Evolutionary conservation across 2,113 vertebrate genomes (phyloP), one percentile per base, ranked within the genome.

Genomic region (Merops nubicus): DNA sequence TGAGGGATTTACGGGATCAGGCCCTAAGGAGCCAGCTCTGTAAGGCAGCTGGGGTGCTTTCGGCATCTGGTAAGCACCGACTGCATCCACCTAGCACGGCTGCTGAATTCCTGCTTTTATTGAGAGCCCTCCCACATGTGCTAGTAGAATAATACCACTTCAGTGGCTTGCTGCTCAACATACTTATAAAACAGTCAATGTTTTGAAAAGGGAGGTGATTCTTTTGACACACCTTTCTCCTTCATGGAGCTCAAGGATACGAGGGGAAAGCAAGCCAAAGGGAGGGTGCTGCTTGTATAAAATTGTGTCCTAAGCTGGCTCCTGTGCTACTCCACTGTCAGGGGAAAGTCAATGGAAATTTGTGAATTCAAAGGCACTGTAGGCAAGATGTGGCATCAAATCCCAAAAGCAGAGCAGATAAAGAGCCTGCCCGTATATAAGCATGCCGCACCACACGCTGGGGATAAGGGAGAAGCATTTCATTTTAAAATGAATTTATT

Each of bases 281-380:
- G 1, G 1, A 23, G 48, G 25, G 8, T 1, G 1, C 47, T 80
- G 22, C 50, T 73, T 48, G 2, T 16, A 16, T 57, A 48, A 70
- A 74, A 50, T 23, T 23, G 28, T 65, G 25, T 42, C 67, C 70
- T 42, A 20, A 0, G 1, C 6, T 56, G n/a, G 22, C 36, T 88
- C 63, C 56, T 0, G 0, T 88, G 63, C 43, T 83, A 59, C 64
- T 90, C 36, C n/a, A 8, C 31, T 65, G 40, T 48, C 65, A 45
- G 40, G n/a, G 16, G 17, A 15, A 76, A 45, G 73, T 12, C 45
- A 64, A 28, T 34, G 57, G 36, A 64, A 96, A 72, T 64, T 16
- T 50, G 20, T 74, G 50, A 68, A 83, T 80, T 60, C 1, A 13
- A 65, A 74, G 50, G 34, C 47, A 72, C 8, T 45, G 78, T 79